Evolutionary conservation across 2,113 vertebrate species (phyloP).

Genomic region (Neogobius melanostomus): DNA sequence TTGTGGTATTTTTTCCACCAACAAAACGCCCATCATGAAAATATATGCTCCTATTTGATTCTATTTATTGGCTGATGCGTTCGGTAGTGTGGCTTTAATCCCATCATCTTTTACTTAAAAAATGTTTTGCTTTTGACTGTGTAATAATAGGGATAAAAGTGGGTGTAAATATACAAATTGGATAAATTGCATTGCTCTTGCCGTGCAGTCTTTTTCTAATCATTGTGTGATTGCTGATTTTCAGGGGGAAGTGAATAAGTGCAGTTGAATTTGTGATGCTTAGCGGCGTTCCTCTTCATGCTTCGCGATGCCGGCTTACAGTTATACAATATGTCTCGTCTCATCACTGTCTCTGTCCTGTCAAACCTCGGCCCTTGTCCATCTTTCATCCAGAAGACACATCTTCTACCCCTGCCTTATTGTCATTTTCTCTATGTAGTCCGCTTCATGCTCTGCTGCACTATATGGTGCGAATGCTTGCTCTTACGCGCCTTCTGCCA

Average conservation of each 20-base stretch:
- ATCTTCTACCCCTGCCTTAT: neutral
- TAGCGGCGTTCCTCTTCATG: conserved; percentile 41
- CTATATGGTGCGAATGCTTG: conserved; percentile 14
- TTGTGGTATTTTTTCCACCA: too few species aligned
- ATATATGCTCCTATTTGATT: too few species aligned
- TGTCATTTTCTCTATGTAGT: conserved; percentile 7
- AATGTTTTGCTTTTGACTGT: neutral
- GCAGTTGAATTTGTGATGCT: conserved; percentile 32
- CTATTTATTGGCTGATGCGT: too few species aligned
- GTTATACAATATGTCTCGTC: neutral
- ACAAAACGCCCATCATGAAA: too few species aligned
- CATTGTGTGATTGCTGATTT: conserved; percentile 27
- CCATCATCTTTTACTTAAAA: neutral
- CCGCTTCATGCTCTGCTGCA: conserved; percentile 18
- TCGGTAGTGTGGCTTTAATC: too few species aligned
- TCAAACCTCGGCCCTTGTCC: conserved; percentile 7
- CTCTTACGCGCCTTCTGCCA: conserved; percentile 33
- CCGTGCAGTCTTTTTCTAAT: conserved; percentile 8
- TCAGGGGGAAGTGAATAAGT: conserved; percentile 22
- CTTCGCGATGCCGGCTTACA: conserved; percentile 40
- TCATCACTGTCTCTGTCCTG: conserved; percentile 6
- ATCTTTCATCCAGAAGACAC: conserved; percentile 10
- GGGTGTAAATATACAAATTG: neutral
- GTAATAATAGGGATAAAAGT: neutral
- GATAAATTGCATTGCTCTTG: neutral